Evolutionary conservation across 2,888 invertebrate species (phyloP).

Genomic region (Glomeris marginata): DNA sequence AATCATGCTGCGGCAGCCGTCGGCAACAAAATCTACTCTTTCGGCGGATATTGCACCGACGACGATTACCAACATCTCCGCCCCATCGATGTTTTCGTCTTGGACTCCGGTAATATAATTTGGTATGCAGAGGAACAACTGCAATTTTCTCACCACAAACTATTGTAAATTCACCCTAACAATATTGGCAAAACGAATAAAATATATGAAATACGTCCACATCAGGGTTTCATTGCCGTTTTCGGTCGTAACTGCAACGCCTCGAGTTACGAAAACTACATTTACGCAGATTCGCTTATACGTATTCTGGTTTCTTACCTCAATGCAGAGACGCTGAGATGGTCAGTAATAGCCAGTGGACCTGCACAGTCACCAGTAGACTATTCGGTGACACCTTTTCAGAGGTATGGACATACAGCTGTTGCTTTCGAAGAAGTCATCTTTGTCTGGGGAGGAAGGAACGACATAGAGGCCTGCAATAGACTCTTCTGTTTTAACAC

Average conservation of each 20-base stretch:
- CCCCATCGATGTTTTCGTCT: constrained; percentile 72
- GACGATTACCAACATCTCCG: constrained; percentile 53
- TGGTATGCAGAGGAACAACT: background rate
- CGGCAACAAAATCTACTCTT: constrained; percentile 65
- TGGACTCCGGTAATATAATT: constrained; percentile 45
- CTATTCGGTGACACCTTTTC: constrained; percentile 42
- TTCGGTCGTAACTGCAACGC: no score
- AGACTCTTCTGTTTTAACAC: constrained; percentile 68
- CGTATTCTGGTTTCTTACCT: no score
- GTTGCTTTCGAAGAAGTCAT: constrained; percentile 57
- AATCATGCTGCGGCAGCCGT: constrained; percentile 82
- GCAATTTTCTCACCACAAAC: no score
- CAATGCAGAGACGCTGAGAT: constrained; percentile 32
- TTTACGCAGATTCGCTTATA: no score
- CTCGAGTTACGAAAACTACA: background rate
- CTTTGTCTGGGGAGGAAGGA: constrained; percentile 85
- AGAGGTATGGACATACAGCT: constrained; percentile 85
- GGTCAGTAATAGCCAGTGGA: constrained; percentile 26
- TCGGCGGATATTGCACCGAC: constrained; percentile 81
- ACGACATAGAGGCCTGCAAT: constrained; percentile 67
- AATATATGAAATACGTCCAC: no score
- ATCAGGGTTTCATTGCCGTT: no score
- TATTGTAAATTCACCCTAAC: no score
- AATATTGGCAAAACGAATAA: no score
- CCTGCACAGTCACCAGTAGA: background rate